phyloP scores from a whole-genome alignment of 2,888 invertebrate genomes.

The Diarsia mendica region DNA sequence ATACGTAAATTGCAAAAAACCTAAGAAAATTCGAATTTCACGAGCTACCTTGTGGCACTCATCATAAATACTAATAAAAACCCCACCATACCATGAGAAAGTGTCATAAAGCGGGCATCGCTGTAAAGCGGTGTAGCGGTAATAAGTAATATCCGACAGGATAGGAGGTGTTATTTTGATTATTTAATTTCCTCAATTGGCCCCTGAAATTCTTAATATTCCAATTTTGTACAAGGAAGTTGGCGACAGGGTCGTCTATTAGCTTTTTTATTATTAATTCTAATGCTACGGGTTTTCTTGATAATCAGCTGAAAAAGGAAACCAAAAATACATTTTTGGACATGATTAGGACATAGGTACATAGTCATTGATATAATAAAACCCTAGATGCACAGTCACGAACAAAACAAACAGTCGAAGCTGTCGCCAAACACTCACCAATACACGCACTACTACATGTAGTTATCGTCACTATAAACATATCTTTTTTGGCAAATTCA shows the following conservation, averaged over 20 bases:
- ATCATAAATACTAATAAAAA: conserved; percentile 15
- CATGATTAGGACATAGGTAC: too few relatives aligned
- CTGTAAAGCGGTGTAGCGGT: conserved; percentile 42
- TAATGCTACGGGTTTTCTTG: not conserved
- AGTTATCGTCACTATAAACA: too few relatives aligned
- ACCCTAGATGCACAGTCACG: too few relatives aligned
- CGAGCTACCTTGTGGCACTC: too few relatives aligned
- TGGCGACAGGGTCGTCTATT: not conserved
- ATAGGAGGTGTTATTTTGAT: conserved; percentile 60
- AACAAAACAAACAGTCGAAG: too few relatives aligned
- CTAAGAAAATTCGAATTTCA: too few relatives aligned
- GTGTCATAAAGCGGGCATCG: conserved; percentile 11
- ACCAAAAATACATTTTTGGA: too few relatives aligned
- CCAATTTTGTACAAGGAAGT: conserved; percentile 28
- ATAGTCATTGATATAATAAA: too few relatives aligned
- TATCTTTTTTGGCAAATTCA: too few relatives aligned
- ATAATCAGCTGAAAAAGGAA: not conserved
- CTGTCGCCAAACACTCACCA: too few relatives aligned
- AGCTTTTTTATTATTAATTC: not conserved
- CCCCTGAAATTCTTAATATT: conserved; percentile 36
- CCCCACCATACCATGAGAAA: not conserved
- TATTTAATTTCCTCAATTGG: conserved; percentile 63
- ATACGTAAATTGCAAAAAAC: too few relatives aligned
- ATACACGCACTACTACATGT: too few relatives aligned
- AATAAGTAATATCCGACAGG: conserved; percentile 64